These are phyloP conservation scores for Rambutsinella grinnellia DNA, from an alignment of 2,888 invertebrate species.

Conservation along the genomic window DNA sequence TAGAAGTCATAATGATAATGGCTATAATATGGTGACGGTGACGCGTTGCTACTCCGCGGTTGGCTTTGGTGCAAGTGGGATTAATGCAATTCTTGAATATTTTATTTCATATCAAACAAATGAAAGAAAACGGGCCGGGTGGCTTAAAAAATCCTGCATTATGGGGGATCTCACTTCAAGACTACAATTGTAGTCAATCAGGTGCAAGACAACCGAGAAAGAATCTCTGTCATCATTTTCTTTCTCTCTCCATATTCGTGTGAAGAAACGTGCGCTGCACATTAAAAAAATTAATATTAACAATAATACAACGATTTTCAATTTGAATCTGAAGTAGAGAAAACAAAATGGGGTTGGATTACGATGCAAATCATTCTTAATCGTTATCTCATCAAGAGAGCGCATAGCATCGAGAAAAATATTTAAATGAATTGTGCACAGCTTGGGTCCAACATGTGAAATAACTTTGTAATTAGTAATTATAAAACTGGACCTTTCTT, in stretches of 20 bases:
- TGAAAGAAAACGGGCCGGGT: slow-evolving; percentile 28
- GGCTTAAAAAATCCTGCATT: slow-evolving; percentile 12
- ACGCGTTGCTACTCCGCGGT: neutral
- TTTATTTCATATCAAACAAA: neutral
- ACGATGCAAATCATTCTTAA: slow-evolving; percentile 2
- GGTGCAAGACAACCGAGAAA: neutral
- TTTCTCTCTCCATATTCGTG: slow-evolving; percentile 14
- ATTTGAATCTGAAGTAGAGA: neutral
- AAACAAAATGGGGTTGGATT: neutral
- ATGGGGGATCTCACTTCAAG: slow-evolving; percentile 19
- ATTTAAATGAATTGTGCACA: slow-evolving; percentile 7
- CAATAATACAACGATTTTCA: neutral
- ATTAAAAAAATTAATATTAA: slow-evolving; percentile 38
- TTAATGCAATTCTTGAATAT: no score
- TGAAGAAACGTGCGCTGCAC: slow-evolving; percentile 51
- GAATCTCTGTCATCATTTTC: neutral
- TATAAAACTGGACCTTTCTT: slow-evolving; percentile 34
- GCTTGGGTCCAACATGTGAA: slow-evolving; percentile 14
- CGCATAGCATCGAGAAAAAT: no score
- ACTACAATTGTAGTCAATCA: slow-evolving; percentile 35
- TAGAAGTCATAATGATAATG: neutral
- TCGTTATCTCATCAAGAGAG: no score
- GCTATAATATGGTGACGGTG: neutral
- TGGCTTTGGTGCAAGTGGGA: no score
- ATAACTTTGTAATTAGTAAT: slow-evolving; percentile 37